Percentiles rank a stretch among this genome's conserved stretches.
Conservation (phyloP, 2,797 vertebrate genomes). For the Peromyscus melanophrys region DNA sequence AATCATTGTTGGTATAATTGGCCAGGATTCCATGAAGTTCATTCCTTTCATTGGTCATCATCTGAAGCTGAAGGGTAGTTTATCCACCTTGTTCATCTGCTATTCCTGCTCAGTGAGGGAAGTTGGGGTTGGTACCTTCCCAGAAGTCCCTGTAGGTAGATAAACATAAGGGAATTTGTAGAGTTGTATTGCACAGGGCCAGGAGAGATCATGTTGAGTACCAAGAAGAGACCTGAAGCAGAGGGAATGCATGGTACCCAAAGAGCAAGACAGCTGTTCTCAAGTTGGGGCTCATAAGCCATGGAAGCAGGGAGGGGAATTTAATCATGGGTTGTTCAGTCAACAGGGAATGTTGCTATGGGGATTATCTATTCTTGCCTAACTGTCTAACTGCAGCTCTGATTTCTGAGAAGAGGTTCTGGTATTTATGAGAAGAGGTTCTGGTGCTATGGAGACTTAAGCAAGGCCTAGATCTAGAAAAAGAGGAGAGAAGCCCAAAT, state of each 20-base stretch:
- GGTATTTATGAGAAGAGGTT: too few relatives aligned
- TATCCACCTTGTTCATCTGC: conserved; percentile 95
- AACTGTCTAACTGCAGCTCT: too few relatives aligned
- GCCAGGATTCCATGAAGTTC: conserved; percentile 96
- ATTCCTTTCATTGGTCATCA: conserved; percentile 96
- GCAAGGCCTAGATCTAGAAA: not conserved
- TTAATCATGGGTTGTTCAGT: too few relatives aligned
- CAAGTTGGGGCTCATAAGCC: not conserved
- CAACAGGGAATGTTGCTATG: too few relatives aligned
- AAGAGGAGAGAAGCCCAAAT: too few relatives aligned
- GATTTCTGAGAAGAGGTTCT: too few relatives aligned
- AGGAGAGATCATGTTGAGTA: not conserved
- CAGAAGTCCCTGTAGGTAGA: conserved; percentile 91
- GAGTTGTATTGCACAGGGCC: not conserved
- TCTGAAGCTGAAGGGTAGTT: conserved; percentile 94
- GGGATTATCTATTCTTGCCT: too few relatives aligned
- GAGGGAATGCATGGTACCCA: not conserved
- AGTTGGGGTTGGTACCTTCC: conserved; percentile 80
- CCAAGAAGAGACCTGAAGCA: not conserved
- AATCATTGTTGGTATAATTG: conserved; percentile 94
- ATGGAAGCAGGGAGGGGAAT: too few relatives aligned
- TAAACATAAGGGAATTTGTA: not conserved
- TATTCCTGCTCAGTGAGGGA: conserved; percentile 81
- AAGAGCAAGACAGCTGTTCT: too few relatives aligned
- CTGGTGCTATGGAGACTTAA: too few relatives aligned